Evolutionary conservation across 2,797 vertebrate genomes (phyloP), one percentile per base, ranked within the genome.

Genomic region (Clarias laeviceps): DNA sequence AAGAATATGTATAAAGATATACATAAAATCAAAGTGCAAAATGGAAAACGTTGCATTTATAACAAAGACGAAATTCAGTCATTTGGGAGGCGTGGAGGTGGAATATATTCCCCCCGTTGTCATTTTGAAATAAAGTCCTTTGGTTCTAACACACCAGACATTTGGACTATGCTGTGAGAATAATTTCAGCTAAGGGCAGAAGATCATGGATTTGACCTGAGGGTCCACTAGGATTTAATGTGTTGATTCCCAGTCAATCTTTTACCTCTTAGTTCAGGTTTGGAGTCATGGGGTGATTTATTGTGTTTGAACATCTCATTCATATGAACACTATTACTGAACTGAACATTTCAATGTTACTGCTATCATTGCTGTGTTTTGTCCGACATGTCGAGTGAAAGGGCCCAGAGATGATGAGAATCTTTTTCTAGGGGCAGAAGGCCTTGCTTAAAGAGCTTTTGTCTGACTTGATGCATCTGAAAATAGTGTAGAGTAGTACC

Each of bases 11-110:
- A 87, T 74, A 84, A 84, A 86, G 81, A 57, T 81, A 84, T 84
- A 82, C 65, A 88, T 85, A 88, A 77, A 66, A 79, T 76, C 85
- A 88, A 89, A 70, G 56, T 80, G 65, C 84, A 61, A 65, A 87
- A n/a, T 12, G 18, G 5, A 80, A 82, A 80, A 83, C 83, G 80
- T 80, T 86, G 84, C 66, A 76, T 66, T 27, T 82, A 89, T 87
- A 88, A 92, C 90, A 91, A 91, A 92, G 92, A 94, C 93, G 85
- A 92, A 87, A 89, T 90, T 50, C 45, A 3, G 50, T 14, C 50
- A 54, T 72, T 85, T 66, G 27, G 20, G 20, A 29, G 54, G 4
- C 54, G 34, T 59, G 54, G 12, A 76, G 61, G 69, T 80, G 56
- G 54, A 69, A 45, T 56, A 70, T 64, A 56, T 87, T 82, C 62